Evolutionary conservation across 92 coral and sea anemone species (phyloP), one percentile per base, ranked within the genome.

Genomic region (Porites lobata): DNA sequence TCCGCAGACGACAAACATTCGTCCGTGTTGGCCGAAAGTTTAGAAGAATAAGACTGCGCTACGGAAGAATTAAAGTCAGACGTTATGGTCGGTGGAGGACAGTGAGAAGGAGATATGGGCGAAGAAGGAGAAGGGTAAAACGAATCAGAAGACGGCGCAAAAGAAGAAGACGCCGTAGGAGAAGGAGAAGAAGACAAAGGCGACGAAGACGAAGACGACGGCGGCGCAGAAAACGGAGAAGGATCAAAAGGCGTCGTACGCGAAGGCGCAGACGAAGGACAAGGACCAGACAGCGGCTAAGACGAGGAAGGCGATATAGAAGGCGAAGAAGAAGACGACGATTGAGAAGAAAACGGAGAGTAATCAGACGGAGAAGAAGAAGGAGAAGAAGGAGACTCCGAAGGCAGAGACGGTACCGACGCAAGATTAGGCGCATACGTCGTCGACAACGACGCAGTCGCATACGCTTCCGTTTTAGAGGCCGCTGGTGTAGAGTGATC

Each of bases 271-370:
- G 68, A 10, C 14, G 61, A 51, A 15, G 62, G 1, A 58, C 69
- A 77, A 59, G 82, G n/a, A 17, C 6, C 22, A 4, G 24, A 26
- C 13, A 13, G 12, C 22, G 69, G 67, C 18, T 17, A 76, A 14
- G 66, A 15, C 74, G 47, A 9, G 32, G 82, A 65, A 69, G 86
- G 50, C 13, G 78, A 43, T 50, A 50, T 3, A 51, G 85, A 11
- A 68, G 50, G 18, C 32, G 72, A 73, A 52, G 72, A 50, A 58
- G 50, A 69, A 61, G 74, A 47, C 65, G 57, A 15, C 20, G 76
- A 19, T 1, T 9, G n/a, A 71, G 90, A 70, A 68, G 79, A 24
- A 54, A 72, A 19, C 17, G 88, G 10, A 74, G 88, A 73, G 1
- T 6, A 72, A n/a, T 24, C 22, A 50, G 21, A 9, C 50, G 81